Evolutionary conservation across 2,888 invertebrate species (phyloP).

Genomic region (Copidosoma aretas): DNA sequence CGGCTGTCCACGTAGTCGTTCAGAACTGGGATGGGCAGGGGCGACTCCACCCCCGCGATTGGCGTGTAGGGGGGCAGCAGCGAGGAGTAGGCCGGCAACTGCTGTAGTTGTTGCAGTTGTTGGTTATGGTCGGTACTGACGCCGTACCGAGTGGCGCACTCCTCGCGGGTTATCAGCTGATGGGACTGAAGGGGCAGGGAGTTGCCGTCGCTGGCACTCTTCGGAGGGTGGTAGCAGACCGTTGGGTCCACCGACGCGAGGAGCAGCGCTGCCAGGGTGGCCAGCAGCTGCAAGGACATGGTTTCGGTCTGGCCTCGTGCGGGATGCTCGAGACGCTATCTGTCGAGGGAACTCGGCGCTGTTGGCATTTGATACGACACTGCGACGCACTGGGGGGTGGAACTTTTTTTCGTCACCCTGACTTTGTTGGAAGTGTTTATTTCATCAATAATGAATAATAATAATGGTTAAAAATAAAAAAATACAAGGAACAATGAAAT

Average conservation of each 20-base stretch:
- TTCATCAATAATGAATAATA: too few species aligned
- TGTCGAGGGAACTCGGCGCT: too few species aligned
- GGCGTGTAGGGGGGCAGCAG: too few species aligned
- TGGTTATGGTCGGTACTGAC: not conserved
- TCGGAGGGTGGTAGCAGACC: not conserved
- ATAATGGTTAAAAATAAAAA: too few species aligned
- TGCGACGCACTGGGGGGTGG: too few species aligned
- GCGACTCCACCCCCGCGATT: not conserved
- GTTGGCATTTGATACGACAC: too few species aligned
- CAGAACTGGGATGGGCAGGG: not conserved
- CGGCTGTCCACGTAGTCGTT: not conserved
- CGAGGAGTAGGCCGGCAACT: not conserved
- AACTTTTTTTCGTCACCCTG: too few species aligned
- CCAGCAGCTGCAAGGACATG: conserved; percentile 21
- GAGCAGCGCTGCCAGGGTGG: conserved; percentile 40
- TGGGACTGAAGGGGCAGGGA: not conserved
- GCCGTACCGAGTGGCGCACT: not conserved
- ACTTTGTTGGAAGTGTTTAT: too few species aligned
- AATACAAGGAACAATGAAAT: too few species aligned
- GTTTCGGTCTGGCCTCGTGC: too few species aligned
- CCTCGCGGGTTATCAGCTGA: conserved; percentile 1
- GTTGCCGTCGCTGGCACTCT: not conserved
- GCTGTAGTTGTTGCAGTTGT: not conserved
- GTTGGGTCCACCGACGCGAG: not conserved
- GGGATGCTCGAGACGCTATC: too few species aligned